Evolutionary conservation across 2,888 invertebrate genomes (phyloP).

Genomic region (Tuberolachnus salignus): DNA sequence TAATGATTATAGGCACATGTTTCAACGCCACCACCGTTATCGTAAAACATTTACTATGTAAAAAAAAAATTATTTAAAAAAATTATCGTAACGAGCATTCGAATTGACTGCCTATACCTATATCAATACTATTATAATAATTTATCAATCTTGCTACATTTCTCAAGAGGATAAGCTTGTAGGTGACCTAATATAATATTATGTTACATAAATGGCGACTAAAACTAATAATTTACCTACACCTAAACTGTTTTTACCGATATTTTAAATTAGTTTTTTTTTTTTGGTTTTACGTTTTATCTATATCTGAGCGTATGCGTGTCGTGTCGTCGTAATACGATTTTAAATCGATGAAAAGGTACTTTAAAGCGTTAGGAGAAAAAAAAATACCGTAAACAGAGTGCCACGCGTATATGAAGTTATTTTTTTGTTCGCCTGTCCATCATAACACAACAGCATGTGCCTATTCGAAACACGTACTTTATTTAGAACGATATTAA

Average conservation of each 20-base stretch:
- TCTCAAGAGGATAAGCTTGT: conserved; percentile 3
- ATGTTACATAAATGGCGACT: conserved; percentile 7
- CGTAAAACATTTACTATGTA: background rate
- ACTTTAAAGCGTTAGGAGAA: no score
- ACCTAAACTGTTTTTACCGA: conserved; percentile 4
- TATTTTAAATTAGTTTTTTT: conserved; percentile 4
- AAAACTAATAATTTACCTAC: background rate
- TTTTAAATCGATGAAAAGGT: background rate
- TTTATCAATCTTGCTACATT: background rate
- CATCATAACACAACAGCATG: no score
- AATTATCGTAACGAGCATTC: no score
- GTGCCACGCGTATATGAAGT: no score
- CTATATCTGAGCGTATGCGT: background rate
- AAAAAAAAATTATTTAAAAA: no score
- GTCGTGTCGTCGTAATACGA: background rate
- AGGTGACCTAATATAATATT: conserved; percentile 20
- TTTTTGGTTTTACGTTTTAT: no score
- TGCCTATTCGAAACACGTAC: no score
- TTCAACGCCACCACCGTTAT: background rate
- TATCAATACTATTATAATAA: no score
- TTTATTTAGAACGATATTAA: no score
- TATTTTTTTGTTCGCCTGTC: no score
- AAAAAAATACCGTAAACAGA: no score
- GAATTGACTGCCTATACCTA: no score
- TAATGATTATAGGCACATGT: background rate